Evolutionary conservation across 2,797 vertebrate genomes (phyloP).

Genomic region (Leptoclinus maculatus): DNA sequence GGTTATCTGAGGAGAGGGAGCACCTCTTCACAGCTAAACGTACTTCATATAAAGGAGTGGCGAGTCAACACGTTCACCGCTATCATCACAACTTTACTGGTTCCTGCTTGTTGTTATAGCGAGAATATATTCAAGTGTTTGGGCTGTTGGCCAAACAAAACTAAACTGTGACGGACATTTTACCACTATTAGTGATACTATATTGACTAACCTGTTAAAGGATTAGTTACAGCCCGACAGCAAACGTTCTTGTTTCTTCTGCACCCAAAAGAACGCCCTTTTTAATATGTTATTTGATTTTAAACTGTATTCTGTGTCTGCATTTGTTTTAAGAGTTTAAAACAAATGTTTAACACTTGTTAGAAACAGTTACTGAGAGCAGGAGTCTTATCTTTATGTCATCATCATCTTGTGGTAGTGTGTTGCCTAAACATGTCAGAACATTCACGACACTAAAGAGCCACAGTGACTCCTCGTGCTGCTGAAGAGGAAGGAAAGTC

Average conservation of each 20-base stretch:
- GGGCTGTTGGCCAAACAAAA: neutral
- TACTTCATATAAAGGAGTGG: no score
- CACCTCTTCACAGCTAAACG: no score
- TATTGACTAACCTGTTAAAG: neutral
- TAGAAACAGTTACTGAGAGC: neutral
- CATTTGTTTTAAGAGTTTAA: no score
- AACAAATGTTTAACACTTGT: no score
- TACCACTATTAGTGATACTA: no score
- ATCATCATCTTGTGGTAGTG: neutral
- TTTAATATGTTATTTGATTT: neutral
- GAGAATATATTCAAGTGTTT: no score
- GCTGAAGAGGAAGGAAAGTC: conserved; percentile 18
- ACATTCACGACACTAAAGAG: neutral
- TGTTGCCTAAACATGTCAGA: conserved; percentile 37
- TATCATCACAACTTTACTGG: no score
- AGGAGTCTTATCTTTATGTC: neutral
- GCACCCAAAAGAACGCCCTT: neutral
- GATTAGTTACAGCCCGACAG: neutral
- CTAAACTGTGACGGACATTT: neutral
- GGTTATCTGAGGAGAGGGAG: no score
- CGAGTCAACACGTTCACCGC: no score
- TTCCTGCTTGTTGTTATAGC: no score
- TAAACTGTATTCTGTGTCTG: neutral
- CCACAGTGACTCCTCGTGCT: neutral
- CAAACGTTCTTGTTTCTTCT: neutral